Base-by-base conservation (phyloP, 2,113 vertebrate species). In the Passer montanus region DNA sequence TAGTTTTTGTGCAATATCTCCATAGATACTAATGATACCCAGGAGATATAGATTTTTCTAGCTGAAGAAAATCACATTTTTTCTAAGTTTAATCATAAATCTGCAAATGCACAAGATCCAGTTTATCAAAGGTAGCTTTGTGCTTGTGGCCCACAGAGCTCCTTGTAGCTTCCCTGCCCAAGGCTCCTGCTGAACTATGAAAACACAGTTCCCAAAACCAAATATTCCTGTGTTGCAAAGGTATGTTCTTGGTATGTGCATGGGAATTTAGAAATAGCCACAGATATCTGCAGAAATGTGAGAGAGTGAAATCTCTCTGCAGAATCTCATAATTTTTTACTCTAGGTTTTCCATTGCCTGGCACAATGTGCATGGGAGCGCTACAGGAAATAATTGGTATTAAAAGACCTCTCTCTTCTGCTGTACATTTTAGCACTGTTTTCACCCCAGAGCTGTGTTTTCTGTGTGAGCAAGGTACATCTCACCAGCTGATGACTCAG, bases 211-310 rank as follows among this genome's bases (percentile, higher is more conserved):
- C 56, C 87, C 81, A 23, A 78, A 96, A 70, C 89, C 94, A 97
- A 87, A 94, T 96, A 96, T 69, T 96, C 83, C 94, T 97, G 74
- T 98, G 94, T 97, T 95, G 80, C 83, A 84, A 86, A 63, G 87
- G 75, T 89, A 11, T 91, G 62, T 85, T 72, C 96, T 93, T 43
- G 35, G 47, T 90, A 94, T 89, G 84, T 50, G 53, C 90, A 64
- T 81, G 87, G 82, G 59, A 94, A 94, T 92, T 91, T 78, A 78
- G 94, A 90, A 91, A 95, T 18, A 67, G 77, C 90, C 43, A 50
- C 90, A 90, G 78, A 93, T 93, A 97, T 64, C 96, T 96, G 73
- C 80, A 97, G 95, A 94, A 96, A 90, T 52, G 58, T 43, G 53
- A 93, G 88, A 95, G 89, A 96, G 89, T 89, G 43, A 94, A 97